Conservation (phyloP, 2,113 vertebrate species). For the Dasyprocta punctata region DNA sequence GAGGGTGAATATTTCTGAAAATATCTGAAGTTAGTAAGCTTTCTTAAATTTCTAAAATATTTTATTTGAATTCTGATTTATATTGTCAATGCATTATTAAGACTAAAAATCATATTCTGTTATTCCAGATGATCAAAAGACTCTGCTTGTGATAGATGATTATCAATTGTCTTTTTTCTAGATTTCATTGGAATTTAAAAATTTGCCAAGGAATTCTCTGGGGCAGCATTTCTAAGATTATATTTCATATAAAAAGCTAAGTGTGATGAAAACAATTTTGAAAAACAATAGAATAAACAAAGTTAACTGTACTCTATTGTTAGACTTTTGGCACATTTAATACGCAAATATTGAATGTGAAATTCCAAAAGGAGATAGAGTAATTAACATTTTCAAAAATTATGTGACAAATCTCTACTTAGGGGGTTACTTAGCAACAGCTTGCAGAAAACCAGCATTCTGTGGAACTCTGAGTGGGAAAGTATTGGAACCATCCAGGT, state of each 20-base stretch:
- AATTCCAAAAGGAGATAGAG: background rate
- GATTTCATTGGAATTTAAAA: background rate
- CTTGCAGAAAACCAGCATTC: background rate
- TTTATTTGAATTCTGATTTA: background rate
- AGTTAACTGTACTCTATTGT: background rate
- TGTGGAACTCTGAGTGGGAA: background rate
- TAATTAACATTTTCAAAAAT: conserved; percentile 25
- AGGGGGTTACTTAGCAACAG: background rate
- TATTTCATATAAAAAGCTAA: conserved; percentile 6
- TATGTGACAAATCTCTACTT: background rate
- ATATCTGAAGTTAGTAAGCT: background rate
- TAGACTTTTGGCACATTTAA: background rate
- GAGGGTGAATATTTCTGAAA: background rate
- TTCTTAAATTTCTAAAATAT: conserved; percentile 28
- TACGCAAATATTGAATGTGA: background rate
- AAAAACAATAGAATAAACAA: background rate
- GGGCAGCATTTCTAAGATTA: background rate
- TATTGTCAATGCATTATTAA: background rate
- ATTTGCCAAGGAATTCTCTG: background rate
- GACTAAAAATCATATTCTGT: background rate
- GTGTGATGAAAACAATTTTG: background rate
- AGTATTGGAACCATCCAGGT: background rate
- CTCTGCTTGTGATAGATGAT: background rate
- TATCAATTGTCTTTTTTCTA: background rate
- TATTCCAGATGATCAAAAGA: background rate